These are phyloP conservation scores for Diprion similis DNA, from an alignment of 1,140 invertebrate species.

Conservation along the genomic window DNA sequence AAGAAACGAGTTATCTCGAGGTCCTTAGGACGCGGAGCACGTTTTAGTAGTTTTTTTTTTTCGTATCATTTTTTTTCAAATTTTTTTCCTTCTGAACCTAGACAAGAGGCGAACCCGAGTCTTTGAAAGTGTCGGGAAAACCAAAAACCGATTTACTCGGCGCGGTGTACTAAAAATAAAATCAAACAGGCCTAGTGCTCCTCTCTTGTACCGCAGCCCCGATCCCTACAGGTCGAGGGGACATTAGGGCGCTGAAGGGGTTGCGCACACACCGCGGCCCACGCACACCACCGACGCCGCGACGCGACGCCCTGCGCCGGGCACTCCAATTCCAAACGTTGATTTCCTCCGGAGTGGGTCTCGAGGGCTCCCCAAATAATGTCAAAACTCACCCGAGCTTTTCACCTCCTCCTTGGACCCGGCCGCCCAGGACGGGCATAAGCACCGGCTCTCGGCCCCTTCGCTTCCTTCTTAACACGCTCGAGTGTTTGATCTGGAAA, in stretches of 20 bases:
- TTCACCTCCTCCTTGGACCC: not conserved
- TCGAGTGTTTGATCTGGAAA: constrained; percentile 7
- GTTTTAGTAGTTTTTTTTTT: not conserved
- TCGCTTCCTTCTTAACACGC: constrained; percentile 2
- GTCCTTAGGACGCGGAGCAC: not conserved
- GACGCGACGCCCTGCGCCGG: constrained; percentile 28
- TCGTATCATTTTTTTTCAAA: no score
- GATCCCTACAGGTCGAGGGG: constrained; percentile 25
- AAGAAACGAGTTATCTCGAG: not conserved
- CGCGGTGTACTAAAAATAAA: not conserved
- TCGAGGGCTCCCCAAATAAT: constrained; percentile 44
- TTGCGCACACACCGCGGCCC: constrained; percentile 10
- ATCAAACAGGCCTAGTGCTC: not conserved
- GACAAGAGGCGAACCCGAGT: not conserved
- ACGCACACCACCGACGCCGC: constrained; percentile 8
- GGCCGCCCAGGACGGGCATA: not conserved
- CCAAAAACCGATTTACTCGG: not conserved
- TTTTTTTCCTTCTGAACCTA: no score
- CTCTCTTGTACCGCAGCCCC: not conserved
- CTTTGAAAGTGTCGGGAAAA: constrained; percentile 5
- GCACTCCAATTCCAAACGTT: constrained; percentile 43
- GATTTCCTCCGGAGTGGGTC: constrained; percentile 35
- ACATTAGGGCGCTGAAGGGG: constrained; percentile 30
- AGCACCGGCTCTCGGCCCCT: not conserved
- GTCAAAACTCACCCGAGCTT: constrained; percentile 28